phyloP scores from a whole-genome alignment of 2,888 invertebrate species.

The Lampropteryx suffumata region DNA sequence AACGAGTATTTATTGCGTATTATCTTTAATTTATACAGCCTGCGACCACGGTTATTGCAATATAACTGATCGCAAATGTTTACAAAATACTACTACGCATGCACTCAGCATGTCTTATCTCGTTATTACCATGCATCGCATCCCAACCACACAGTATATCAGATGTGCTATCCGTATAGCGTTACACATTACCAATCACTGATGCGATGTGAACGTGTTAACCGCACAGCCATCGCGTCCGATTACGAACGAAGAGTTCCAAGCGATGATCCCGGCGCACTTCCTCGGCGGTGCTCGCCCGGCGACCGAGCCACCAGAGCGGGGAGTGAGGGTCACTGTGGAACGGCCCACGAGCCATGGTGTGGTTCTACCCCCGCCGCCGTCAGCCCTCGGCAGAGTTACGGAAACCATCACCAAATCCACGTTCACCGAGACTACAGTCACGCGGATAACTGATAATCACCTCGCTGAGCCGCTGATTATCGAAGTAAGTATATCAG shows the following conservation, averaged over 20 bases:
- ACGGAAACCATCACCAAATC: slow-evolving; percentile 98
- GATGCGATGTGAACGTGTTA: slow-evolving; percentile 79
- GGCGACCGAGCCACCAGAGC: slow-evolving; percentile 55
- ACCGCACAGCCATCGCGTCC: slow-evolving; percentile 88
- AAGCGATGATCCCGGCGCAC: slow-evolving; percentile 96
- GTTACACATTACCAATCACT: slow-evolving; percentile 36
- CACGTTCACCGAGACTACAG: slow-evolving; percentile 97
- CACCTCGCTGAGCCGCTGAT: slow-evolving; percentile 92
- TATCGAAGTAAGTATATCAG: slow-evolving; percentile 92
- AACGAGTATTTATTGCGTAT: too few species aligned
- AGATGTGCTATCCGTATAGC: slow-evolving; percentile 18
- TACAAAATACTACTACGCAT: background rate
- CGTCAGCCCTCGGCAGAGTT: slow-evolving; percentile 92
- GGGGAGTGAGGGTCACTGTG: slow-evolving; percentile 92
- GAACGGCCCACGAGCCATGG: slow-evolving; percentile 86
- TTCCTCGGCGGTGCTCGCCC: slow-evolving; percentile 84
- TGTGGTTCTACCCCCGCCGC: slow-evolving; percentile 90
- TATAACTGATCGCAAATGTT: too few species aligned
- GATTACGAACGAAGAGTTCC: slow-evolving; percentile 96
- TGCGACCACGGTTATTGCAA: too few species aligned
- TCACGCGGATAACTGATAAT: slow-evolving; percentile 97
- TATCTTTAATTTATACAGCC: too few species aligned
- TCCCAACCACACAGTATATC: slow-evolving; percentile 1
- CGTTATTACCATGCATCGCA: too few species aligned
- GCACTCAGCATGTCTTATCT: too few species aligned